Base-by-base conservation (phyloP, 2,797 vertebrate species). In the Sebastes matsubarae region DNA sequence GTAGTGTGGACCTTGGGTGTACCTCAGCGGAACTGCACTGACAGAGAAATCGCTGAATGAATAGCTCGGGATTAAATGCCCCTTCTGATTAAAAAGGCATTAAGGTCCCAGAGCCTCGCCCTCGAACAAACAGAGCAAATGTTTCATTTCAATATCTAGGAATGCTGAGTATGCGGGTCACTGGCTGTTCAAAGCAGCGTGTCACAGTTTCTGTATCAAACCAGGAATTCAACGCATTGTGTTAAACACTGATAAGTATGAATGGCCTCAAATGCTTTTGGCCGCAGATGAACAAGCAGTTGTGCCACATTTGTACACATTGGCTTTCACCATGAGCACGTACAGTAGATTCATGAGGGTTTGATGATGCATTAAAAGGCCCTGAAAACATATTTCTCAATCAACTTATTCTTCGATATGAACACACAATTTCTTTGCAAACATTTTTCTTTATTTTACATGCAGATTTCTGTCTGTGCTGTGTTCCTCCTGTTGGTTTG, bases 41-140 rank as follows among this genome's bases (percentile, higher is more conserved):
- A 86, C 76, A 79, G 67, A 86, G 72, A 79, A 81, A 81, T 58
- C 5, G 25, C 71, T 81, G 83, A 86, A 85, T 61, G 69, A 92
- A 88, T 72, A 77, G 75, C 78, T 75, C 22, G 30, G 83, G 83
- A 92, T 90, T 87, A 84, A 89, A 86, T 89, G 68, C 75, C 63
- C 75, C 27, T 29, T 84, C 80, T 87, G 92, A 92, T 92, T 93
- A 88, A 88, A 92, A 89, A 76, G 77, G 82, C 71, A 89, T 88
- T 90, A 87, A 34, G 73, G 72, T 82, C 80, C 72, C 38, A 50
- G 86, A 72, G 85, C 80, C 86, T 88, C 87, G 38, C 79, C 73
- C 84, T 89, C 59, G 4, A 76, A 85, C 86, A 90, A 91, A 89
- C 85, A 86, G 25, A 70, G 64, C 42, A 68, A 87, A 88, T 7